Base-by-base conservation (phyloP, 1,140 invertebrate genomes). In the Colletes latitarsis region DNA sequence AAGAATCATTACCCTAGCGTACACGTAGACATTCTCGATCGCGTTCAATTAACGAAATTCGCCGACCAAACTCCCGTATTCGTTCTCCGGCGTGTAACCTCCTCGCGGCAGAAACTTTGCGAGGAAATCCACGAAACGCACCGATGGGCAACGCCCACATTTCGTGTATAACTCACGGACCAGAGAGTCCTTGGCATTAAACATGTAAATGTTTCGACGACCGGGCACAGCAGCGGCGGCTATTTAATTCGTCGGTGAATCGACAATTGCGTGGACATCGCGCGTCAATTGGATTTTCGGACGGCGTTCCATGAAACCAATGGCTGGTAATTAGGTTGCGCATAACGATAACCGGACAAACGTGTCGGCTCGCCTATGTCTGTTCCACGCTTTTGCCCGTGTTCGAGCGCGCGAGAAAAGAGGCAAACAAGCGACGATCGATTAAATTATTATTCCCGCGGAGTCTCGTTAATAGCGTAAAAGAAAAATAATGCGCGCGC, bases 181-280 rank as follows among this genome's bases (percentile, higher is more conserved):
- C 77, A 2, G 0, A 70, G 43, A 77, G 89, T 89, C 89, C 89
- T 91, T 91, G 89, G 88, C 89, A 90, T 90, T 91, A 90, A 90
- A 88, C 89, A 90, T 91, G 90, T 88, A 89, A 91, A 90, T 91
- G 90, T 75, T 76, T n/a, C 64, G 62, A 14, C 52, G 81, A 72
- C 49, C 80, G 71, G 55, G 86, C 41, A 43, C 64, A 12, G 43
- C n/a, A 2, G 30, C 60, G 70, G 76, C 84, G 88, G 70, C 80
- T 86, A 83, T 90, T 89, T 88, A 89, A 90, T 89, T 89, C 82
- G 88, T 77, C 80, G 84, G 74, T 85, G 82, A 89, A 89, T 83
- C 83, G 87, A 63, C 73, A 81, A 86, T 86, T 81, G 85, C 53
- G 58, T 30, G 81, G 73, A 57, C 81, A 86, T 83, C 84, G 76